Percentiles rank a stretch among this genome's conserved stretches.
Evolutionary conservation across 2,888 invertebrate genomes (phyloP).

Genomic region (Trissolcus japonicus): DNA sequence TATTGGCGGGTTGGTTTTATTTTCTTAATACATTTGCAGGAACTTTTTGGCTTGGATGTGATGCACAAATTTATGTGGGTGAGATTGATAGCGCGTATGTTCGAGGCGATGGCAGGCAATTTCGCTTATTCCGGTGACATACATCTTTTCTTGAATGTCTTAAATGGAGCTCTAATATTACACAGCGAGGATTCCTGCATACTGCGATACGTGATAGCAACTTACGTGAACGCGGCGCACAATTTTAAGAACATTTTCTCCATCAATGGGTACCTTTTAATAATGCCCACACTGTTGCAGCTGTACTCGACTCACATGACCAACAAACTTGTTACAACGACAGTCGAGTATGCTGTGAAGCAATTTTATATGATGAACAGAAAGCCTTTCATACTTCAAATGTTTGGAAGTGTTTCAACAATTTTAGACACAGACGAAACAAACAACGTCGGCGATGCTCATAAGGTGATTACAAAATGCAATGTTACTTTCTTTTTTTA

Average conservation of each 20-base stretch:
- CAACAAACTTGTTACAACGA: slow-evolving; percentile 94
- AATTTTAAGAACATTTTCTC: slow-evolving; percentile 99
- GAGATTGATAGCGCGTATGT: slow-evolving; percentile 95
- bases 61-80: slow-evolving; percentile 99
- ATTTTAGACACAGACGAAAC: slow-evolving; percentile 94
- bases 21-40: slow-evolving; percentile 76
- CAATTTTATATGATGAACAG: slow-evolving; percentile 98
- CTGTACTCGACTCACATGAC: slow-evolving; percentile 99
- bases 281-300: slow-evolving; percentile 97
- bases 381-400: slow-evolving; percentile 98
- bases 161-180: slow-evolving; percentile 96
- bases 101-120: slow-evolving; percentile 98
- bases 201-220: slow-evolving; percentile 95
- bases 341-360: slow-evolving; percentile 98
- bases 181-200: slow-evolving; percentile 98
- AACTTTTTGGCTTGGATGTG: slow-evolving; percentile 93
- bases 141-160: slow-evolving; percentile 96
- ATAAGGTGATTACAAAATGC: slow-evolving; percentile 81
- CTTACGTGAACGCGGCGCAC: slow-evolving; percentile 97
- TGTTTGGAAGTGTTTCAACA: slow-evolving; percentile 99
- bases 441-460: slow-evolving; percentile 92
- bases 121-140: slow-evolving; percentile 98
- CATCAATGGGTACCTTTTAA: slow-evolving; percentile 95
- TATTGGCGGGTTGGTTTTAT: background rate
- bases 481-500: too few species aligned